A percentile compares a stretch with the other conserved stretches of the same genome.
These are phyloP conservation scores for Montipora capricornis DNA, from an alignment of 64 coral and sea anemone species.

Conservation along the genomic window DNA sequence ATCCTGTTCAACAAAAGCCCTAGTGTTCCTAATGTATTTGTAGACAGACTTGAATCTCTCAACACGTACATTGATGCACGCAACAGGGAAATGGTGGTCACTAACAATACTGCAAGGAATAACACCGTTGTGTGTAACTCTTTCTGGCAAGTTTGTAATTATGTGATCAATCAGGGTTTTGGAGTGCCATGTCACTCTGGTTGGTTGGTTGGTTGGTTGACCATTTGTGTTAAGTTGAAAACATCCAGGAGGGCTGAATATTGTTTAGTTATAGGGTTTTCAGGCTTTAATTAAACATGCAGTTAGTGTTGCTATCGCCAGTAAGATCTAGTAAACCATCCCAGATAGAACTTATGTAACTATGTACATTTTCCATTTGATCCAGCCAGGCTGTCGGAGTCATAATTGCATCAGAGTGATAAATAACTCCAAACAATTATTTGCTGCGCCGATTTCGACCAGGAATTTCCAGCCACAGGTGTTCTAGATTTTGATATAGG, in stretches of 20 bases:
- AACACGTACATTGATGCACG: conserved; percentile 38
- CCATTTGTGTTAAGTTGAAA: conserved; percentile 32
- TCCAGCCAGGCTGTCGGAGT: not conserved
- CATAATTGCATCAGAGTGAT: not conserved
- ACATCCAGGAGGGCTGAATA: conserved; percentile 49
- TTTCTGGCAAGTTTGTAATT: conserved; percentile 53
- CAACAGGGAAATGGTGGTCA: conserved; percentile 41
- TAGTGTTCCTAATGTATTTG: conserved; percentile 38
- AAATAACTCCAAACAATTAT: not conserved
- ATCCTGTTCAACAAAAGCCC: conserved; percentile 10
- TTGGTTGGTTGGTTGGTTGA: conserved; percentile 8
- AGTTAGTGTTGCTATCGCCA: not conserved
- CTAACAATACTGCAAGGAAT: conserved; percentile 58
- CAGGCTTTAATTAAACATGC: no score
- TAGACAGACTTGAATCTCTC: not conserved
- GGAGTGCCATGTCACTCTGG: conserved; percentile 32
- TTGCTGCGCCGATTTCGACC: not conserved
- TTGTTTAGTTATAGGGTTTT: not conserved
- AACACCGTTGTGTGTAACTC: conserved; percentile 10
- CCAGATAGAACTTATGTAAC: not conserved
- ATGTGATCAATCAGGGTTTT: conserved; percentile 70
- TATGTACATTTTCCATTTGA: not conserved
- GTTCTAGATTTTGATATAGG: not conserved
- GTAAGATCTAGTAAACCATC: conserved; percentile 1
- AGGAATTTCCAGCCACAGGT: not conserved